Conservation (phyloP, 2,888 invertebrate genomes). For the Drosophila merina region DNA sequence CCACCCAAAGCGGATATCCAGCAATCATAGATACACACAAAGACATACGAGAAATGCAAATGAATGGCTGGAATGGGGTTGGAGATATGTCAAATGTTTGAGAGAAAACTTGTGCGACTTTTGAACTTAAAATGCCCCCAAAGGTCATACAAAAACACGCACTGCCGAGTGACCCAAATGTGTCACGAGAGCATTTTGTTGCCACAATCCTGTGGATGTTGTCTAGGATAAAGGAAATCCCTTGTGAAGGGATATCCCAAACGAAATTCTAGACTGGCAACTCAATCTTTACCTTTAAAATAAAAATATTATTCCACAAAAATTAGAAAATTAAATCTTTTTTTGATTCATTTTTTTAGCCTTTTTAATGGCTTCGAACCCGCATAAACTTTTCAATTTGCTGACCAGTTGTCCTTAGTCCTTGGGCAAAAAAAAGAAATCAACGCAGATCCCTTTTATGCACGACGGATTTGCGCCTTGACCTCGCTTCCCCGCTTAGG, state of each 20-base stretch:
- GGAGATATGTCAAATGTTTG: conserved; percentile 55
- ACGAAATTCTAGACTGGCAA: neutral
- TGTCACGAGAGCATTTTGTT: conserved; percentile 7
- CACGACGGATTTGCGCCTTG: conserved; percentile 62
- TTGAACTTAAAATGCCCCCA: conserved; percentile 62
- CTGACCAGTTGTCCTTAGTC: conserved; percentile 22
- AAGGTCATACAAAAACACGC: conserved; percentile 53
- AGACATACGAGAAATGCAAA: conserved; percentile 47
- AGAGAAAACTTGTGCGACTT: conserved; percentile 59
- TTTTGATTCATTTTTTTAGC: neutral
- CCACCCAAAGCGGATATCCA: conserved; percentile 47
- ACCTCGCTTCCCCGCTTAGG: conserved; percentile 40
- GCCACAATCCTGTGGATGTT: neutral
- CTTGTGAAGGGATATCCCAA: neutral
- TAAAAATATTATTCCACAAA: neutral
- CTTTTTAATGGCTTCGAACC: conserved; percentile 35
- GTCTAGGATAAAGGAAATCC: neutral
- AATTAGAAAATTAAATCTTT: conserved; percentile 9
- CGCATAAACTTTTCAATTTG: conserved; percentile 71
- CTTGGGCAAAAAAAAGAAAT: conserved; percentile 7
- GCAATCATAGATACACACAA: conserved; percentile 27
- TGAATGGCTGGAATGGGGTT: conserved; percentile 50
- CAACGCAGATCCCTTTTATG: conserved; percentile 61
- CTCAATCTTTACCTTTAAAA: neutral
- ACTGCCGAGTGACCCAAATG: conserved; percentile 34